Evolutionary conservation across 2,888 invertebrate genomes (phyloP).

Genomic region (Mythimna ferrago): DNA sequence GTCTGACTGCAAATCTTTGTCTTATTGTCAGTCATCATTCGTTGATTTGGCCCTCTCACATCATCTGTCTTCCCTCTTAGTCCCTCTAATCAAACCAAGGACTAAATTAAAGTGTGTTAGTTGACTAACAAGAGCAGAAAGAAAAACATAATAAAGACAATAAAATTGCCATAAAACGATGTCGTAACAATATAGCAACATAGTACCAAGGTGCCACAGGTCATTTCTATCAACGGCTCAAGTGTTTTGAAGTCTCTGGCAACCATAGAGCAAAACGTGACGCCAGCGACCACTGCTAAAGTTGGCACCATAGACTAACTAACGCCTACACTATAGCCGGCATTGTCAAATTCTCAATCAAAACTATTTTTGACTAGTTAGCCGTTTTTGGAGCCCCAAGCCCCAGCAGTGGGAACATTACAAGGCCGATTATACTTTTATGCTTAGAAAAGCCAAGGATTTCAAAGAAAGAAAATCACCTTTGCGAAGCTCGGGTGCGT

Average conservation of each 20-base stretch:
- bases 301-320: no score
- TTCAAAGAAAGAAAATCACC: no score
- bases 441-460: no score
- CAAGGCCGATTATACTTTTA: no score
- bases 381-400: no score
- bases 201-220: conserved; percentile 24
- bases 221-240: conserved; percentile 51
- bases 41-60: not conserved
- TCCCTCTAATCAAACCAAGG: not conserved
- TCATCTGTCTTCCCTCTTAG: not conserved
- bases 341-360: no score
- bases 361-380: no score
- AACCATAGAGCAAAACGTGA: conserved; percentile 5
- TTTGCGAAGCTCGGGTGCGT: no score
- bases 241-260: conserved; percentile 35
- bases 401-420: no score
- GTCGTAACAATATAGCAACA: conserved; percentile 7
- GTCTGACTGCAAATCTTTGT: no score
- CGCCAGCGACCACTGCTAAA: not conserved
- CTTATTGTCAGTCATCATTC: no score
- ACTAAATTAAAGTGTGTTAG: not conserved
- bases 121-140: not conserved
- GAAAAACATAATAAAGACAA: conserved; percentile 6
- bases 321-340: no score
- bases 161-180: not conserved